Percentiles rank a stretch among this genome's conserved stretches.
phyloP scores from a whole-genome alignment of 2,888 invertebrate genomes.

The Troides helena region DNA sequence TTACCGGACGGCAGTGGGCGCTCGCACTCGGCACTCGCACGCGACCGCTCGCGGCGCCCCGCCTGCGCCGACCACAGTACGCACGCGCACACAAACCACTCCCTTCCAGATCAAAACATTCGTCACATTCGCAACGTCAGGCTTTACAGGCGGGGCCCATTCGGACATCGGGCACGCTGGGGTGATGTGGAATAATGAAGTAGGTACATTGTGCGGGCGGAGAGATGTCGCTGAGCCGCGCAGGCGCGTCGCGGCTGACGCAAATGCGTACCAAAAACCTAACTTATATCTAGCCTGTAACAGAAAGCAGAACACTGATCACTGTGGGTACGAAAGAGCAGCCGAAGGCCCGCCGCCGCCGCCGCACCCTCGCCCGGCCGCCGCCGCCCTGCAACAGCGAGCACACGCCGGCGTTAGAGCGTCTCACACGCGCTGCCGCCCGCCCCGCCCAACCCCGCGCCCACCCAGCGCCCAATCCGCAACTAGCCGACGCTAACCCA shows the following conservation, averaged over 20 bases:
- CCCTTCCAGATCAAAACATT: neutral
- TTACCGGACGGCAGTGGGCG: conserved; percentile 38
- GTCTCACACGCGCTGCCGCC: conserved; percentile 91
- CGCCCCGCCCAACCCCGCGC: conserved; percentile 85
- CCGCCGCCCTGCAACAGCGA: conserved; percentile 48
- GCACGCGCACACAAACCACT: conserved; percentile 30
- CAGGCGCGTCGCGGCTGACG: conserved; percentile 45
- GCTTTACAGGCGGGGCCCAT: conserved; percentile 24
- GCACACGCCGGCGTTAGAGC: conserved; percentile 71
- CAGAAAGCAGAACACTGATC: conserved; percentile 78
- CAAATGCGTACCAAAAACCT: conserved; percentile 60
- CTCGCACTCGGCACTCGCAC: conserved; percentile 32
- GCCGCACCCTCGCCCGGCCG: conserved; percentile 33
- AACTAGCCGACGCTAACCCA: neutral
- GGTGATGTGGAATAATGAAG: conserved; percentile 54
- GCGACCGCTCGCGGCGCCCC: conserved; percentile 17
- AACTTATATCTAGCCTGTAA: conserved; percentile 78
- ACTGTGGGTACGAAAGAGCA: conserved; percentile 53
- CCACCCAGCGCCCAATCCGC: conserved; percentile 44
- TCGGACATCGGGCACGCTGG: conserved; percentile 37
- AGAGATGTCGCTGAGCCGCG: conserved; percentile 49
- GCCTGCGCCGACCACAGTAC: conserved; percentile 13
- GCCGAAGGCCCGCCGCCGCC: conserved; percentile 80
- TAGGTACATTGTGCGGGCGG: conserved; percentile 62
- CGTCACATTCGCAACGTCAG: neutral